Evolutionary conservation across 2,888 invertebrate genomes (phyloP).

Genomic region (Kuschelorhynchus macadamiae): DNA sequence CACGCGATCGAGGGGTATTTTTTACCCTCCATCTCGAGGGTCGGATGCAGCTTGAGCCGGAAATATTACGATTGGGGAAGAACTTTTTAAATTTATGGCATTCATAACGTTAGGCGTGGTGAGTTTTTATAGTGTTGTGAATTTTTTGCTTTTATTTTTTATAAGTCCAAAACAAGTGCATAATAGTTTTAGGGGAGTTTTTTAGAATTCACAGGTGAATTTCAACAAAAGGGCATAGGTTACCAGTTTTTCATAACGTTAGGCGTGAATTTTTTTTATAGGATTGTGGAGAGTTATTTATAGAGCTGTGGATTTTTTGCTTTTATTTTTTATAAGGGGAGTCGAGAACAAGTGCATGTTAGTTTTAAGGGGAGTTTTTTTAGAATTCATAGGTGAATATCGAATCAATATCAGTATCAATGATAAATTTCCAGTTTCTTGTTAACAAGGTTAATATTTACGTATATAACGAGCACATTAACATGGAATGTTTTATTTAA

Average conservation of each 20-base stretch:
- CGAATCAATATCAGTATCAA: no score
- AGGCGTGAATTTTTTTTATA: constrained; percentile 19
- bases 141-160: constrained; percentile 25
- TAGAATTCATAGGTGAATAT: neutral
- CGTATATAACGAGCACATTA: no score
- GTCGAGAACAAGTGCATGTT: constrained; percentile 20
- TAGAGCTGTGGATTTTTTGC: constrained; percentile 10
- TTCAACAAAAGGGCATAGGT: no score
- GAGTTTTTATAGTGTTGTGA: constrained; percentile 9
- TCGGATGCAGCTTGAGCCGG: constrained; percentile 37
- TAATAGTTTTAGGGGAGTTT: constrained; percentile 25
- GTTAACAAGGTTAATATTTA: no score
- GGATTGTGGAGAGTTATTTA: no score
- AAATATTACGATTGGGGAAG: constrained; percentile 27
- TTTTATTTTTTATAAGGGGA: constrained; percentile 20
- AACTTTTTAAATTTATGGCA: constrained; percentile 25
- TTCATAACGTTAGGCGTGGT: constrained; percentile 8
- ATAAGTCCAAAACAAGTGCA: constrained; percentile 16
- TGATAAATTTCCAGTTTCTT: no score
- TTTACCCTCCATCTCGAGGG: constrained; percentile 27
- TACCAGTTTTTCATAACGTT: no score
- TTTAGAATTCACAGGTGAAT: constrained; percentile 6
- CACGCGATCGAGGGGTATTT: constrained; percentile 37
- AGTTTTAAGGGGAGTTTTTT: constrained; percentile 27
- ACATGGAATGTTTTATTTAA: no score